phyloP scores from a whole-genome alignment of 2,888 invertebrate genomes.

The Neoaliturus tenellus region DNA sequence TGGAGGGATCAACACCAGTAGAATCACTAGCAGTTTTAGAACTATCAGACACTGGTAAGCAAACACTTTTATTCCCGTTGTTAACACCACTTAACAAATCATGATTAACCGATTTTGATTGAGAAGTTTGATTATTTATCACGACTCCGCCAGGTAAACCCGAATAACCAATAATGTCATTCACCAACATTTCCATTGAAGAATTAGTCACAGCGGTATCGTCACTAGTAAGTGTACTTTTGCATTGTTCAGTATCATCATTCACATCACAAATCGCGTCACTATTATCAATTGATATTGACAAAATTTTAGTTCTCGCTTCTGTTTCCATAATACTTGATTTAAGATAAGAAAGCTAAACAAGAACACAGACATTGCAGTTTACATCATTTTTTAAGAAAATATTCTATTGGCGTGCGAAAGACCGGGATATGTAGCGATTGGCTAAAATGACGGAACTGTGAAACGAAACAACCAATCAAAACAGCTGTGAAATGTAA shows the following conservation, averaged over 20 bases:
- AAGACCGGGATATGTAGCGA: conserved; percentile 19
- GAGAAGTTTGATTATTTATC: conserved; percentile 17
- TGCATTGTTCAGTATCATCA: neutral
- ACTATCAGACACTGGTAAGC: neutral
- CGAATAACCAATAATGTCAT: conserved; percentile 56
- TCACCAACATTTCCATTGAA: conserved; percentile 55
- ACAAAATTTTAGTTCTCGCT: conserved; percentile 5
- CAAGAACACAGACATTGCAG: conserved; percentile 33
- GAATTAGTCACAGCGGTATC: neutral
- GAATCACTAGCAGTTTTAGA: neutral
- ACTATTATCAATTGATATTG: conserved; percentile 24
- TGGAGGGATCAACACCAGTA: conserved; percentile 28
- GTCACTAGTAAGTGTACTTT: neutral
- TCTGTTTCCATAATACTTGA: conserved; percentile 21
- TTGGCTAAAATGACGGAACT: conserved; percentile 21
- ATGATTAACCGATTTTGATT: neutral
- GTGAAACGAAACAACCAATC: conserved; percentile 35
- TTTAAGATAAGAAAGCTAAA: conserved; percentile 46
- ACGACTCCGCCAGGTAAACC: conserved; percentile 56
- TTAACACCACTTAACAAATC: neutral
- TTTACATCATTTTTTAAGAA: neutral
- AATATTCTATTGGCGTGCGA: conserved; percentile 35
- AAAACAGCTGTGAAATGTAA: conserved; percentile 2
- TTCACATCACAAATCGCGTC: conserved; percentile 1
- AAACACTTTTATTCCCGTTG: neutral